phyloP scores from a whole-genome alignment of 2,888 invertebrate species.

The Hedya salicella region DNA sequence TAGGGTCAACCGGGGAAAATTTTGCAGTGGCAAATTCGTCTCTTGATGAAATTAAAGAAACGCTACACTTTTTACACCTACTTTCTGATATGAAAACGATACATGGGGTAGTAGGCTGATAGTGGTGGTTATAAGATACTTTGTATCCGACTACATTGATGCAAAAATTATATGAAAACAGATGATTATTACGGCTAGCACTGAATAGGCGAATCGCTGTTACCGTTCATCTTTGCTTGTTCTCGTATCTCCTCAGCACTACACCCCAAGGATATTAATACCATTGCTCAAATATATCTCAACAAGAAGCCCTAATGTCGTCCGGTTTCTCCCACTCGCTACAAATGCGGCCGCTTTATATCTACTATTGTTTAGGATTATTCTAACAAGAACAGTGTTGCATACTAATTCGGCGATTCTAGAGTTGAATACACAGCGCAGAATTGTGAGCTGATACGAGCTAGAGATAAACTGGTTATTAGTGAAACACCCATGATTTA shows the following conservation, averaged over 20 bases:
- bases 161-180: too few species aligned
- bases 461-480: conserved; percentile 56
- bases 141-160: too few species aligned
- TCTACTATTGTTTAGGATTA: conserved; percentile 51
- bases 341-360: conserved; percentile 31
- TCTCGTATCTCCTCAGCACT: not conserved
- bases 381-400: conserved; percentile 50
- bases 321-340: conserved; percentile 24
- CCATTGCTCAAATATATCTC: not conserved
- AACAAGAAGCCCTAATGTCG: conserved; percentile 20
- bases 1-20: too few species aligned
- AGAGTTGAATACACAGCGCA: conserved; percentile 48
- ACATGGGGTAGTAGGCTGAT: too few species aligned
- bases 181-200: too few species aligned
- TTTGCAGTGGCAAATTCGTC: too few species aligned
- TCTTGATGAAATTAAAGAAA: too few species aligned
- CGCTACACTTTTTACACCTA: too few species aligned
- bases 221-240: too few species aligned
- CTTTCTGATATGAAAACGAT: too few species aligned
- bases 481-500: conserved; percentile 58
- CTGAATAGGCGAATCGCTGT: too few species aligned
- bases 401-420: conserved; percentile 52
- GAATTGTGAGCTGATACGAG: conserved; percentile 47
- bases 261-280: not conserved
- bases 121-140: too few species aligned